Conservation (phyloP, 2,888 invertebrate genomes). For the Archips xylosteana region DNA sequence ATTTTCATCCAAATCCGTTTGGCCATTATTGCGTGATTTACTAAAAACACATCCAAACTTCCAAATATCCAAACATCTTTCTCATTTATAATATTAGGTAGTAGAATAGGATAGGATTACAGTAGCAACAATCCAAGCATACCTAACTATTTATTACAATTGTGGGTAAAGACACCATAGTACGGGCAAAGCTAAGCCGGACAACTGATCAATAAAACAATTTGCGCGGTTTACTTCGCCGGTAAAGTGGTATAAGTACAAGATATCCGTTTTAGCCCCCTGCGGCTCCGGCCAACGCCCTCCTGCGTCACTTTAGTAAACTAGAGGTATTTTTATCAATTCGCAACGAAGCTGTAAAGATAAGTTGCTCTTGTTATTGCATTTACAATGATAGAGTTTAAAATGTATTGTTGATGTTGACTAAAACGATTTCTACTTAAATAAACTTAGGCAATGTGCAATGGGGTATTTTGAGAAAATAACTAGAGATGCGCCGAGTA, state of each 20-base stretch:
- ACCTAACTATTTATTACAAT: not conserved
- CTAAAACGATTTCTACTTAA: no score
- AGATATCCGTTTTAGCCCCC: slow-evolving; percentile 72
- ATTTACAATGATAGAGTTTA: no score
- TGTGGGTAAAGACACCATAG: not conserved
- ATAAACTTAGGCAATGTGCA: no score
- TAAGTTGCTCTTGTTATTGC: not conserved
- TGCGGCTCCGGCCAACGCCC: slow-evolving; percentile 57
- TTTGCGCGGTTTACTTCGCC: slow-evolving; percentile 46
- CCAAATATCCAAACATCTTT: no score
- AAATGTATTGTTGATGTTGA: no score
- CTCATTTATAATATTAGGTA: not conserved
- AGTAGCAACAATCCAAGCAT: no score
- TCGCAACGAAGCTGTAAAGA: not conserved
- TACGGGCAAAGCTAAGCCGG: slow-evolving; percentile 1
- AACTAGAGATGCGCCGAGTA: no score
- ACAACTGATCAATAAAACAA: slow-evolving; percentile 45
- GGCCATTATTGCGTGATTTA: no score
- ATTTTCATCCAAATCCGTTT: no score
- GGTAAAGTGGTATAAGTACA: slow-evolving; percentile 51
- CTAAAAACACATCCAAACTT: no score
- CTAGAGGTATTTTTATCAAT: slow-evolving; percentile 5
- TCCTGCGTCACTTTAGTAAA: slow-evolving; percentile 39
- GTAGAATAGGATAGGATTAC: not conserved
- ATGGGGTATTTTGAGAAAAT: no score